Conservation (phyloP, 2,888 invertebrate species). For the Pristionchus fissidentatus region DNA sequence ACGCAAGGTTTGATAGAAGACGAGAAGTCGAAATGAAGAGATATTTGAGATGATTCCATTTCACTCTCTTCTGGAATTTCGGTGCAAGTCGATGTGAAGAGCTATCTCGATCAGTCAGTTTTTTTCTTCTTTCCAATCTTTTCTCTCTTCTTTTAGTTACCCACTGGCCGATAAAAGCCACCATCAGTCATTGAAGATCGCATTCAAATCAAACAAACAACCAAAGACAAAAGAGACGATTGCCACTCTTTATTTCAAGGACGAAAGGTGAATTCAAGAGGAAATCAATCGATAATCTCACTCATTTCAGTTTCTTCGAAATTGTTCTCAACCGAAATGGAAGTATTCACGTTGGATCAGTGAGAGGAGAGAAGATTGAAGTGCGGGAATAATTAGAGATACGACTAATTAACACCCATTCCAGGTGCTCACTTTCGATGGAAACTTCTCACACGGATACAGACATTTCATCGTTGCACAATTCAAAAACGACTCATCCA, state of each 20-base stretch:
- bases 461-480: constrained; percentile 68
- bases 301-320: constrained; percentile 59
- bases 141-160: background rate
- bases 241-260: constrained; percentile 54
- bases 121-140: background rate
- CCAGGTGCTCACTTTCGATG: constrained; percentile 59
- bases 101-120: constrained; percentile 1
- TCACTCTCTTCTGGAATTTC: background rate
- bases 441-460: constrained; percentile 67
- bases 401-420: background rate
- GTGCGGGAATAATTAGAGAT: too few species aligned
- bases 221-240: constrained; percentile 50
- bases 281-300: background rate
- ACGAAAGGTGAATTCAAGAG: constrained; percentile 43
- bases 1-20: constrained; percentile 8
- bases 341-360: constrained; percentile 60
- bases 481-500: constrained; percentile 54
- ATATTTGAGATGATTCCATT: constrained; percentile 4
- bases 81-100: background rate
- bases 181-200: constrained; percentile 65
- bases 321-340: constrained; percentile 64
- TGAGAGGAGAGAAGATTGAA: background rate
- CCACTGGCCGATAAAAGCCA: background rate
- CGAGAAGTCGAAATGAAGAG: background rate
- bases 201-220: constrained; percentile 57